Evolutionary conservation across 2,113 vertebrate genomes (phyloP), one percentile per base, ranked within the genome.

Genomic region (Colius striatus): DNA sequence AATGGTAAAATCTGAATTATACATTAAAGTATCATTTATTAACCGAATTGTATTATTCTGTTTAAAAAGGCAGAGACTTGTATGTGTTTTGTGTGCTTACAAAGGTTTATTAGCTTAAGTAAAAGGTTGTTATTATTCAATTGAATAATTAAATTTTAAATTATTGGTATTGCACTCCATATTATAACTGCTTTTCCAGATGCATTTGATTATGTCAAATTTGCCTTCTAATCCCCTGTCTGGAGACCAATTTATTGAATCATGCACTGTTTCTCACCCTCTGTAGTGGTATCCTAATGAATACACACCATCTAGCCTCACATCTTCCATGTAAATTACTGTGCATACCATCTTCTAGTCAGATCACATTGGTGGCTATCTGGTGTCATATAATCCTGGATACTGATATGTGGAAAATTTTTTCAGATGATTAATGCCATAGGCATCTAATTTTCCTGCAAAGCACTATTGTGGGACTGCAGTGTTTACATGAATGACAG

Each of bases 11-110:
- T 87, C 81, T 95, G 77, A 97, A 97, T 97, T 91, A 91, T 92
- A 89, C 91, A 97, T 94, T 94, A 95, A 87, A 92, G 87, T 77
- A 75, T 74, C 81, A 82, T 94, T 96, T 94, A 94, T 87, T 78
- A 54, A 91, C 91, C 94, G 58, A 79, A 60, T 94, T 94, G 91
- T 94, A 91, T 95, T 93, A 93, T 94, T 87, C 85, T 76, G 27
- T 87, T 93, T 93, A 82, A 87, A 89, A 91, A 84, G 58, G 66
- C 65, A 94, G 87, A 89, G 86, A 68, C 76, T 92, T 92, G 87
- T 84, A 74, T 73, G 65, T 54, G 38, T 84, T 96, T 78, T n/a
- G 3, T 94, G 25, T 75, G 74, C 86, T 86, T 85, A 53, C 71
- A 93, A 94, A 90, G 67, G 84, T 92, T 93, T 96, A 90, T 79